Evolutionary conservation across 2,113 vertebrate genomes (phyloP).

Genomic region (Shinisaurus crocodilurus): DNA sequence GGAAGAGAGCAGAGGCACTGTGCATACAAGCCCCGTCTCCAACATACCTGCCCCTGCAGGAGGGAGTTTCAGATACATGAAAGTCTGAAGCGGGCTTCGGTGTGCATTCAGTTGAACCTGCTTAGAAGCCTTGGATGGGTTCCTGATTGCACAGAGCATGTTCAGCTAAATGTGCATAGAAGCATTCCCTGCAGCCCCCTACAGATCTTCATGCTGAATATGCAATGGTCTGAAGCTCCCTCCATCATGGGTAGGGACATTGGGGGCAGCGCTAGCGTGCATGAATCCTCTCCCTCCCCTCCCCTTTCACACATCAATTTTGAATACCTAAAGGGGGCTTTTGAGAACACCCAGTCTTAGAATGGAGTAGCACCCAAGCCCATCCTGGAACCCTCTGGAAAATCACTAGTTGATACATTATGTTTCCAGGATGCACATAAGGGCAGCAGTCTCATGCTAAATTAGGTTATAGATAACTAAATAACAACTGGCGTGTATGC

Average conservation of each 20-base stretch:
- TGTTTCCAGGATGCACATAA: neutral
- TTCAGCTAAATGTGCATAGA: neutral
- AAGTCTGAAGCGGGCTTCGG: too few relatives aligned
- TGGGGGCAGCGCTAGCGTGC: neutral
- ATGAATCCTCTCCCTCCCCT: neutral
- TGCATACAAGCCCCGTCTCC: neutral
- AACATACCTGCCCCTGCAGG: neutral
- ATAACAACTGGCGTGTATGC: neutral
- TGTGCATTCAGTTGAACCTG: neutral
- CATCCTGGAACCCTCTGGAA: neutral
- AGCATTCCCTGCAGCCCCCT: neutral
- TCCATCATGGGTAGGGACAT: neutral
- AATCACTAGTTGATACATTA: neutral
- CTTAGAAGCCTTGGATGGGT: neutral
- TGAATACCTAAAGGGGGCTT: neutral
- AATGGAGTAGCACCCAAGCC: neutral
- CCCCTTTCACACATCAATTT: neutral
- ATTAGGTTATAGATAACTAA: conserved; percentile 3
- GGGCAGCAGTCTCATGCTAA: neutral
- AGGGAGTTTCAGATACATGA: neutral
- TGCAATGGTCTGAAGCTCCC: neutral
- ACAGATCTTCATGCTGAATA: neutral
- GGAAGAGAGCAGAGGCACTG: neutral
- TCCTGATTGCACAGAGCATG: neutral
- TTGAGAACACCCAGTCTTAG: neutral